These are phyloP conservation scores for Aptenodytes patagonicus DNA, from an alignment of 2,113 vertebrate genomes.

Conservation along the genomic window DNA sequence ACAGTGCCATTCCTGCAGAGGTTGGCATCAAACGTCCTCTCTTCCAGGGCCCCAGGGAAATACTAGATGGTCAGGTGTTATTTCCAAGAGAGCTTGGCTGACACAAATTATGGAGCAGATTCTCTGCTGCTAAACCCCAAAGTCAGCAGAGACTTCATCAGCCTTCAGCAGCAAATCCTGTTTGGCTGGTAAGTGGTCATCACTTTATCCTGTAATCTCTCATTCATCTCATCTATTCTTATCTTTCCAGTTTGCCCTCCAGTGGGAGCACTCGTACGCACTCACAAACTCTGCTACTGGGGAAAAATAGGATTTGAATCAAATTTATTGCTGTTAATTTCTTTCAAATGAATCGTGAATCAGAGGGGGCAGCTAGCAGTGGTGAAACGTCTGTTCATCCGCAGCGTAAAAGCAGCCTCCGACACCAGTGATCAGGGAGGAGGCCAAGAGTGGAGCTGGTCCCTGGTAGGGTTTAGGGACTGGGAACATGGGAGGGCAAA, in stretches of 20 bases:
- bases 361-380: background rate
- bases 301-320: background rate
- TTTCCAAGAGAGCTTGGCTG: background rate
- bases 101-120: background rate
- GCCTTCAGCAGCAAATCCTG: background rate
- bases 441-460: background rate
- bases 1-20: background rate
- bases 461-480: background rate
- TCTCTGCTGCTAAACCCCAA: background rate
- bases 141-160: background rate
- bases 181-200: background rate
- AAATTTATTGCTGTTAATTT: background rate
- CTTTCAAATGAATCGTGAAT: background rate
- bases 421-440: background rate
- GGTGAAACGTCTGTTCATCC: background rate
- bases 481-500: background rate
- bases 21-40: background rate
- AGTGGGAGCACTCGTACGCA: background rate
- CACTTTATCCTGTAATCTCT: background rate
- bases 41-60: background rate
- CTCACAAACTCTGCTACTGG: background rate
- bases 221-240: conserved; percentile 15
- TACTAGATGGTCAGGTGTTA: background rate
- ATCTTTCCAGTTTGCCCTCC: background rate
- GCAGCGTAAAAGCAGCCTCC: background rate